phyloP scores from a whole-genome alignment of 1,140 invertebrate genomes.

The Cotesia chilonis region DNA sequence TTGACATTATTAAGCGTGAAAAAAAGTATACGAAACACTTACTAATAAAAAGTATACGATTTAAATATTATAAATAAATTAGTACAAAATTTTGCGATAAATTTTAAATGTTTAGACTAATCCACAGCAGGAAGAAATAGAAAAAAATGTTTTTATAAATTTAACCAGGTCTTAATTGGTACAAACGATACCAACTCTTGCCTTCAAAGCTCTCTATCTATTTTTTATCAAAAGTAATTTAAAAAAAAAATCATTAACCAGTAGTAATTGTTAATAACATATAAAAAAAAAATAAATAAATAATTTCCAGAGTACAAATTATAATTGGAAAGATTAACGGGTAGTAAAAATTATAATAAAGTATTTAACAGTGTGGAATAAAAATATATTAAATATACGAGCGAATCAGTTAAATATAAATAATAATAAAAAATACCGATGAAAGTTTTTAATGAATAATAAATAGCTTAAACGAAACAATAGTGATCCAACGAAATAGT shows the following conservation, averaged over 20 bases:
- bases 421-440: neutral
- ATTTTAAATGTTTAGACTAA: neutral
- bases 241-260: conserved; percentile 19
- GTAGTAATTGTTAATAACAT: conserved; percentile 4
- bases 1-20: conserved; percentile 2
- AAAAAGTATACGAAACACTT: conserved; percentile 31
- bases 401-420: neutral
- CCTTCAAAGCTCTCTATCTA: conserved; percentile 63
- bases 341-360: conserved; percentile 8
- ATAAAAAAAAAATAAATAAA: conserved; percentile 26
- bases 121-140: conserved; percentile 25
- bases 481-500: neutral
- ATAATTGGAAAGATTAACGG: conserved; percentile 44
- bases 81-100: conserved; percentile 27
- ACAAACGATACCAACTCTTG: conserved; percentile 65
- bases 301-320: conserved; percentile 59
- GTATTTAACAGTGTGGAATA: conserved; percentile 12
- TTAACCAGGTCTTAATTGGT: conserved; percentile 52
- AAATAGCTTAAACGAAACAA: neutral
- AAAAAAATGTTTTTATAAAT: neutral
- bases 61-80: conserved; percentile 18
- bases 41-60: conserved; percentile 29
- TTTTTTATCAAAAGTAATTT: conserved; percentile 33
- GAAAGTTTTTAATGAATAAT: neutral
- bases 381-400: conserved; percentile 17